These are phyloP conservation scores for Dipodomys ordii DNA, from an alignment of 2,113 vertebrate species.

Conservation along the genomic window DNA sequence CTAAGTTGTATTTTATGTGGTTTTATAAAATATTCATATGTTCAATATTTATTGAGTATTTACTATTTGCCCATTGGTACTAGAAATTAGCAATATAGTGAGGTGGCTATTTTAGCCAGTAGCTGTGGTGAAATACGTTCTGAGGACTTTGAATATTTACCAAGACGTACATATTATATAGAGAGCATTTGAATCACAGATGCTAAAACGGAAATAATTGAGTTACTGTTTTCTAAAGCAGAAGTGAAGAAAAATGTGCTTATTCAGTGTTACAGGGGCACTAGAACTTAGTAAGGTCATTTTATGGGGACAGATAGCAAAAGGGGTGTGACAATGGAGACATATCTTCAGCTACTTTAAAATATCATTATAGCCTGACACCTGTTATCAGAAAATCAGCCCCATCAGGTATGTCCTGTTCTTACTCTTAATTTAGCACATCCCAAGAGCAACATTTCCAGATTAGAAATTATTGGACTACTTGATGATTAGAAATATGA, in stretches of 20 bases:
- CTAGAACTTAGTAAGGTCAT: neutral
- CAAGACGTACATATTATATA: neutral
- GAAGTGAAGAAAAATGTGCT: conserved; percentile 3
- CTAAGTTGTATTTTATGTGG: conserved; percentile 16
- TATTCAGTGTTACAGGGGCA: conserved; percentile 4
- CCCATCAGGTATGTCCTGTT: neutral
- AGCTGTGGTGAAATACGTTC: neutral
- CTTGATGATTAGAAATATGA: neutral
- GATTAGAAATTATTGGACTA: neutral
- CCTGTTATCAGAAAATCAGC: neutral
- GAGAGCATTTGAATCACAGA: neutral
- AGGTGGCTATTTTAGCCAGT: neutral
- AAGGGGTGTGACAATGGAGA: neutral
- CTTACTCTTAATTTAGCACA: conserved; percentile 25
- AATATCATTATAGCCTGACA: neutral
- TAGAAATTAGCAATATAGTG: neutral
- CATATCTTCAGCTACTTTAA: neutral
- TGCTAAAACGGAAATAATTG: conserved; percentile 10
- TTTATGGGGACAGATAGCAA: neutral
- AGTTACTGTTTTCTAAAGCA: conserved; percentile 53
- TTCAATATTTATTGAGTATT: neutral
- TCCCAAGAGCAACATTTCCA: neutral
- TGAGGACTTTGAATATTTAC: neutral
- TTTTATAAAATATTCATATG: neutral
- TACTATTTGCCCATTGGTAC: neutral